Evolutionary conservation across 1,140 invertebrate species (phyloP).

Genomic region (Trichonephila clavata): DNA sequence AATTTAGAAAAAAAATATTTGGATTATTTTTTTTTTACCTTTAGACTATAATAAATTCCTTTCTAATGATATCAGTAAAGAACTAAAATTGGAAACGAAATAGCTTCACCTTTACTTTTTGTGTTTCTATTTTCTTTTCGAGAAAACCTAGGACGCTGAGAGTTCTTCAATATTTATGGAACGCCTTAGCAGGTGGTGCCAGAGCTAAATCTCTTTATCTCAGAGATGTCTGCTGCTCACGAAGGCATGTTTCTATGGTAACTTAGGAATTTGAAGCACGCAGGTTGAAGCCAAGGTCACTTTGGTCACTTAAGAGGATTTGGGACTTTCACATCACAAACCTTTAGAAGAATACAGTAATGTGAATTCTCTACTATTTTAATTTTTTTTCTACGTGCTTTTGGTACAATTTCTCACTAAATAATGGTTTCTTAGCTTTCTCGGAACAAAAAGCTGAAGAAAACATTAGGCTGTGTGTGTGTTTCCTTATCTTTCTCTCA

Average conservation of each 20-base stretch:
- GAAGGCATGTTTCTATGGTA: slow-evolving; percentile 50
- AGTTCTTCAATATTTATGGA: slow-evolving; percentile 70
- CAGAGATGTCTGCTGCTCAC: slow-evolving; percentile 42
- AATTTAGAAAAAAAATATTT: too few species aligned
- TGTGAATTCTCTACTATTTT: neutral
- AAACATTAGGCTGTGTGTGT: too few species aligned
- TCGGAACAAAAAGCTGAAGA: too few species aligned
- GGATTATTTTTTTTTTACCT: too few species aligned
- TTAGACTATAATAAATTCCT: too few species aligned
- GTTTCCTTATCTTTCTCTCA: too few species aligned
- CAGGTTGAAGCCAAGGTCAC: slow-evolving; percentile 59
- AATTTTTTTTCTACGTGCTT: too few species aligned
- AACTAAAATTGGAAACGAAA: slow-evolving; percentile 11
- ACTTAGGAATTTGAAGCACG: slow-evolving; percentile 56
- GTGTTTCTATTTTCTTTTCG: neutral
- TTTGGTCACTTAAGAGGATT: slow-evolving; percentile 35
- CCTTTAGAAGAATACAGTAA: neutral
- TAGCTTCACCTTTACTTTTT: neutral
- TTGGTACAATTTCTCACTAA: too few species aligned
- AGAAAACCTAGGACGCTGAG: neutral
- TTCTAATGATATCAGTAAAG: too few species aligned
- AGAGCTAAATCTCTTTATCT: slow-evolving; percentile 51
- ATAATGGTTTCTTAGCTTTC: too few species aligned
- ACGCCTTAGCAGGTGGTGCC: slow-evolving; percentile 64
- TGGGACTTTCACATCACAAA: slow-evolving; percentile 41